These are phyloP conservation scores for Chondrilla cf. caribensis DNA, from an alignment of 37 sponge, comb jelly and placozoan genomes.

Conservation along the genomic window DNA sequence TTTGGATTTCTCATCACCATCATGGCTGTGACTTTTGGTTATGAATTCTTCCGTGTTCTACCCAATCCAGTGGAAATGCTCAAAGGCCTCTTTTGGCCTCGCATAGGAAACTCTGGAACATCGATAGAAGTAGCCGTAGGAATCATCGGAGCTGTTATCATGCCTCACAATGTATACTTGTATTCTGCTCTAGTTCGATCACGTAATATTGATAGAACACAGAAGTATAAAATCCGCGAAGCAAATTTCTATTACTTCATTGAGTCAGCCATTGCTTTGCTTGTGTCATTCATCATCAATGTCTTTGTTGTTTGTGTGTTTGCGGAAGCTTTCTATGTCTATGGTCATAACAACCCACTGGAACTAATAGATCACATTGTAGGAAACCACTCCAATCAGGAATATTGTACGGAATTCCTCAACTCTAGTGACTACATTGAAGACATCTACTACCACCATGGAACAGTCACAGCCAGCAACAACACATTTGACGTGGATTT, in stretches of 20 bases:
- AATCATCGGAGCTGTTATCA: constrained; percentile 89
- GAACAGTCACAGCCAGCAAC: constrained; percentile 19
- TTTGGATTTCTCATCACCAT: constrained; percentile 81
- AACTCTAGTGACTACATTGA: constrained; percentile 36
- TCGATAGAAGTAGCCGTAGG: constrained; percentile 68
- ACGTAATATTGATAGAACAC: constrained; percentile 46
- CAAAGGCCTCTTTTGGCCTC: constrained; percentile 20
- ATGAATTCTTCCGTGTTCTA: constrained; percentile 38
- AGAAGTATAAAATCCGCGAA: constrained; percentile 37
- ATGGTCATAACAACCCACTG: not conserved
- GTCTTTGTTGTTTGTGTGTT: constrained; percentile 92
- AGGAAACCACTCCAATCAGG: not conserved
- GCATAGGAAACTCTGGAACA: not conserved
- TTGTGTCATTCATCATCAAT: constrained; percentile 84
- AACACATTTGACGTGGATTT: constrained; percentile 45
- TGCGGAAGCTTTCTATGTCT: constrained; percentile 63
- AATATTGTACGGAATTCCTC: constrained; percentile 17
- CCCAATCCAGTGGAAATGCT: constrained; percentile 20
- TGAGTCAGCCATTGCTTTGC: constrained; percentile 78
- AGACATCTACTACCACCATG: constrained; percentile 19
- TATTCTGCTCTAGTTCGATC: constrained; percentile 91
- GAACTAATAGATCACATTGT: not conserved
- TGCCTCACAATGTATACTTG: constrained; percentile 96
- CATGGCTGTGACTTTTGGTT: constrained; percentile 94
- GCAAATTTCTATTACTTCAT: constrained; percentile 76